These are phyloP conservation scores for Euschistus heros DNA, from an alignment of 1,140 invertebrate genomes.

Conservation along the genomic window DNA sequence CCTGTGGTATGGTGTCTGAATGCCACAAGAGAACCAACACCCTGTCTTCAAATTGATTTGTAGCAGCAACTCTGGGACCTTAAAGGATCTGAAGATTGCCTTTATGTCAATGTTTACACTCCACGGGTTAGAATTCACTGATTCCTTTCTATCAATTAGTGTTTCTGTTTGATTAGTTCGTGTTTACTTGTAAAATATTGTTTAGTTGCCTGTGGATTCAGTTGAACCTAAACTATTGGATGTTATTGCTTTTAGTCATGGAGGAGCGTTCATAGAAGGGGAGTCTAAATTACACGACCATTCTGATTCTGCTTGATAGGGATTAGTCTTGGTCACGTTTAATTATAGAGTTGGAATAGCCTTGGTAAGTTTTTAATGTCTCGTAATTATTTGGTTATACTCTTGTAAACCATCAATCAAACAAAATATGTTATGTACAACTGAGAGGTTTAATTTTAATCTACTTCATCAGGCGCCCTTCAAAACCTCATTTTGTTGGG, in stretches of 20 bases:
- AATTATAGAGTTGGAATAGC: slow-evolving; percentile 52
- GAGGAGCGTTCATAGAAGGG: slow-evolving; percentile 39
- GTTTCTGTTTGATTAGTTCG: no score
- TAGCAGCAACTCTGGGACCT: background rate
- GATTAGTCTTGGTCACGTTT: slow-evolving; percentile 53
- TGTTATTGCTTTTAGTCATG: slow-evolving; percentile 43
- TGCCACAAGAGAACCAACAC: background rate
- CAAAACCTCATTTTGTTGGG: no score
- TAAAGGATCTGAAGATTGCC: slow-evolving; percentile 29
- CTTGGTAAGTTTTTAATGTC: slow-evolving; percentile 28
- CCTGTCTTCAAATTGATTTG: background rate
- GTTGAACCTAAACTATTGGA: background rate
- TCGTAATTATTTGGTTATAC: no score
- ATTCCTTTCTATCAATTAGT: background rate
- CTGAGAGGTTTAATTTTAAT: no score
- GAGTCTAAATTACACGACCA: slow-evolving; percentile 35
- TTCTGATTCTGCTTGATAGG: slow-evolving; percentile 36
- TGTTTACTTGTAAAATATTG: background rate
- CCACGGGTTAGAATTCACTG: slow-evolving; percentile 17
- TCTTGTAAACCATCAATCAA: no score
- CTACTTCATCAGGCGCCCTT: no score
- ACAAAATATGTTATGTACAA: no score
- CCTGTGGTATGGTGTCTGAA: background rate
- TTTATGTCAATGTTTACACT: slow-evolving; percentile 31
- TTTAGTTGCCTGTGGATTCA: no score